Base-by-base conservation (phyloP, 2,797 vertebrate genomes). In the Gymnothorax reevesii region DNA sequence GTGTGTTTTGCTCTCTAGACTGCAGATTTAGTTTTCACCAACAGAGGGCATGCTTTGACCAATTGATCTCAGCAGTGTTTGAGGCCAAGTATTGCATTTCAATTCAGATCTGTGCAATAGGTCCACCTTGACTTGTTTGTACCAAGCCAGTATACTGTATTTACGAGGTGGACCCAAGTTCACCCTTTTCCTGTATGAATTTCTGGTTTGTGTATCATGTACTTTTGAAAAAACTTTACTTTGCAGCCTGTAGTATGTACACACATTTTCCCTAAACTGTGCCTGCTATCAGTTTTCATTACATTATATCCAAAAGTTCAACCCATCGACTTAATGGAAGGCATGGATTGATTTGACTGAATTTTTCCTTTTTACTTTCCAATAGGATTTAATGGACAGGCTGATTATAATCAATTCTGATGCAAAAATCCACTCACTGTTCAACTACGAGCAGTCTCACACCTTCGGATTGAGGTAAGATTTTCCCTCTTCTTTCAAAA, bases 361-460 rank as follows among this genome's bases (percentile, higher is more conserved):
- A 20, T 87, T 82, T 57, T 60, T 22, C 64, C 57, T 57, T 55
- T 20, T 25, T 57, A 87, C 88, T 86, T 85, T 88, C 87, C 92
- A 84, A 52, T 92, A 99, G 98, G 97, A 98, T 93, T 90, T 99
- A 91, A 95, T 98, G 91, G 98, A 99, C 95, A 97, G 98, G 88
- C 95, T 99, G 94, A 93, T 99, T 88, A 94, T 97, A 92, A 94
- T 99, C 93, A 97, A 99, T 95, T 98, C 98, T 55, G 96, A 98
- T 87, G 96, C 95, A 84, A 99, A 99, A 96, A 98, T 99, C 91
- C 95, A 94, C 92, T 98, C 98, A 12, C 95, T 99, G 89, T 99
- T 99, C 94, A 97, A 94, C 95, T 98, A 98, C 60, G 98, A 99
- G 88, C 97, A 99, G 91, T 98, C 97, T 71, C 98, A 99, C 94